Conservation (phyloP, 2,113 vertebrate species). For the Oxygymnocypris stewartii region DNA sequence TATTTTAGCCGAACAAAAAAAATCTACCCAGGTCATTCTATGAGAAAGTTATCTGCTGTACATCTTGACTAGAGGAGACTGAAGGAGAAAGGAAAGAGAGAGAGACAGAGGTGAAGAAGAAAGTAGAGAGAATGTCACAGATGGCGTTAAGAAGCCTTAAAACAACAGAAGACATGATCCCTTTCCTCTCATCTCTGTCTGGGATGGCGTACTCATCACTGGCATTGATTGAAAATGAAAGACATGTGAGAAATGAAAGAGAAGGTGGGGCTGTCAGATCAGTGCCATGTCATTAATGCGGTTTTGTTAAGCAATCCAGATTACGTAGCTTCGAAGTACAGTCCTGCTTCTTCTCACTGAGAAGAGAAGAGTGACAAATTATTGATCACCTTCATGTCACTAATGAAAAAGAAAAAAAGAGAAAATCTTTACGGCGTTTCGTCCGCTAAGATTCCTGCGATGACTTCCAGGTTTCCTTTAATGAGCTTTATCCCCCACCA, state of each 20-base stretch:
- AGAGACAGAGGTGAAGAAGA: slow-evolving; percentile 63
- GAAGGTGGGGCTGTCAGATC: slow-evolving; percentile 72
- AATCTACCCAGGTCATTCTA: background rate
- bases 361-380: slow-evolving; percentile 72
- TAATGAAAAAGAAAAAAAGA: slow-evolving; percentile 58
- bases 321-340: slow-evolving; percentile 73
- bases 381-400: slow-evolving; percentile 69
- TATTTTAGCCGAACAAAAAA: background rate
- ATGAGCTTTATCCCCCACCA: slow-evolving; percentile 55
- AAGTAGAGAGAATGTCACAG: slow-evolving; percentile 58
- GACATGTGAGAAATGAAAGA: slow-evolving; percentile 76
- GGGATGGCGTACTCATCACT: slow-evolving; percentile 67
- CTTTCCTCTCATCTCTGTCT: slow-evolving; percentile 69
- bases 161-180: slow-evolving; percentile 79
- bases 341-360: slow-evolving; percentile 72
- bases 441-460: slow-evolving; percentile 54
- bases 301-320: slow-evolving; percentile 76
- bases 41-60: slow-evolving; percentile 43
- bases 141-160: slow-evolving; percentile 77
- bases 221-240: slow-evolving; percentile 80
- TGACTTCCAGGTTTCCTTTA: slow-evolving; percentile 67
- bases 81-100: slow-evolving; percentile 3
- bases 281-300: slow-evolving; percentile 76
- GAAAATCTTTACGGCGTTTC: slow-evolving; percentile 62
- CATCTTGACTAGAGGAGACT: slow-evolving; percentile 20